phyloP scores from a whole-genome alignment of 23 tunicate species.

The Styela clava region DNA sequence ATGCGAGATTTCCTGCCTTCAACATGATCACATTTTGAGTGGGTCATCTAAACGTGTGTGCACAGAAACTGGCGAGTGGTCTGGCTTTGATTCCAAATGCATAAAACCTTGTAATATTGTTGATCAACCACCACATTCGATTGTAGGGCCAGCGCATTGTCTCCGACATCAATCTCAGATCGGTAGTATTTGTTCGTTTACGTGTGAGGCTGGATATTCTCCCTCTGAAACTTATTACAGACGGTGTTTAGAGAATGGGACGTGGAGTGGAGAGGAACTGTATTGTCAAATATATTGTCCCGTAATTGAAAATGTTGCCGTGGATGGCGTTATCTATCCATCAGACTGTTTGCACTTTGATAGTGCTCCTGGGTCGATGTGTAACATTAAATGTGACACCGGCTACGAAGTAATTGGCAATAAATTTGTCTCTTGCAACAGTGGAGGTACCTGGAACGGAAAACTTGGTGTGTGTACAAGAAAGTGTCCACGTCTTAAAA shows the following conservation, averaged over 20 bases:
- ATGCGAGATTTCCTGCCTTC: conserved; percentile 37
- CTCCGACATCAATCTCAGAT: conserved; percentile 10
- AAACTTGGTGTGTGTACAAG: conserved; percentile 50
- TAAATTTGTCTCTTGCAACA: conserved; percentile 20
- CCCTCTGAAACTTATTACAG: conserved; percentile 29
- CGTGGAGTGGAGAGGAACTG: conserved; percentile 42
- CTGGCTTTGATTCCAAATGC: conserved; percentile 32
- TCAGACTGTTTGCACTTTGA: conserved; percentile 14
- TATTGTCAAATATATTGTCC: conserved; percentile 49
- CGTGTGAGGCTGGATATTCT: conserved; percentile 19
- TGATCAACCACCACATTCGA: conserved; percentile 13
- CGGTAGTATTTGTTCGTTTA: conserved; percentile 45
- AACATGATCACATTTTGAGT: conserved; percentile 37
- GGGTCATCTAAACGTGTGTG: conserved; percentile 29
- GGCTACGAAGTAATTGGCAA: conserved; percentile 37
- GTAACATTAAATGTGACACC: conserved; percentile 39
- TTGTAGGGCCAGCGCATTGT: conserved; percentile 39
- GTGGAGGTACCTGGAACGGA: conserved; percentile 45
- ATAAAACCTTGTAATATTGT: conserved; percentile 56
- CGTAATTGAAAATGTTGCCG: background rate
- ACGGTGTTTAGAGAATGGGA: conserved; percentile 51
- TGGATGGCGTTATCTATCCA: conserved; percentile 33
- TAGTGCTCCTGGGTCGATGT: conserved; percentile 27
- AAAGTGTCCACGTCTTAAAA: conserved; percentile 36
- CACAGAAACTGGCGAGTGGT: conserved; percentile 41